These are phyloP conservation scores for Ectropis crepuscularia DNA, from an alignment of 2,888 invertebrate genomes.

Conservation along the genomic window DNA sequence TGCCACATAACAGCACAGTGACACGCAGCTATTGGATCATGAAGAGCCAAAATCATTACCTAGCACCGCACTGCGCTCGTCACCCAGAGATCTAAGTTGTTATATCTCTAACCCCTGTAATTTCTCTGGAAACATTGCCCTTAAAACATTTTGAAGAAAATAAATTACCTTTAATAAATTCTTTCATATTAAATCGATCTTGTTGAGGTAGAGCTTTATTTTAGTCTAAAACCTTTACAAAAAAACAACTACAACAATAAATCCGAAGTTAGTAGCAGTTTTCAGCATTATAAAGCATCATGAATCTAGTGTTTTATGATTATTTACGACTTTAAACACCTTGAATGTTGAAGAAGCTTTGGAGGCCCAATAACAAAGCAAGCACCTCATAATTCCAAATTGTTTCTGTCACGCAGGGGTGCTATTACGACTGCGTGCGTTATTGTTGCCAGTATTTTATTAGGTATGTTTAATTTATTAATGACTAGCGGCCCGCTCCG, in stretches of 20 bases:
- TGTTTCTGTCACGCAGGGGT: conserved; percentile 50
- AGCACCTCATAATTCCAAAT: conserved; percentile 50
- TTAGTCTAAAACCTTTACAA: conserved; percentile 5
- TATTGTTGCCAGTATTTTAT: conserved; percentile 1
- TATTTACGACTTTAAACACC: conserved; percentile 35
- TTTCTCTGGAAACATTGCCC: no score
- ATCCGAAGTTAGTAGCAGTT: neutral
- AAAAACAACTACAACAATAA: conserved; percentile 1
- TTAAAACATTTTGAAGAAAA: no score
- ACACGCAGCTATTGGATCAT: no score
- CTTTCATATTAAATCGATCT: no score
- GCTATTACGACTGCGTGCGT: conserved; percentile 44
- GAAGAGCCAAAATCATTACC: no score
- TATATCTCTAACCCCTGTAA: no score
- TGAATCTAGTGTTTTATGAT: conserved; percentile 19
- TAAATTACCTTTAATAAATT: no score
- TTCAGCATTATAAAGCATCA: conserved; percentile 11
- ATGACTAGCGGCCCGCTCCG: no score
- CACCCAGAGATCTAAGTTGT: no score
- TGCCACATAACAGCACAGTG: no score
- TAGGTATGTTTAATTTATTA: no score
- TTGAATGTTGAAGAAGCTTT: conserved; percentile 41
- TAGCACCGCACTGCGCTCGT: no score
- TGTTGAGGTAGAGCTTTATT: neutral
- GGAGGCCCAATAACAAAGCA: conserved; percentile 51